Conservation (phyloP, 2,113 vertebrate genomes). For the Sturnus vulgaris region DNA sequence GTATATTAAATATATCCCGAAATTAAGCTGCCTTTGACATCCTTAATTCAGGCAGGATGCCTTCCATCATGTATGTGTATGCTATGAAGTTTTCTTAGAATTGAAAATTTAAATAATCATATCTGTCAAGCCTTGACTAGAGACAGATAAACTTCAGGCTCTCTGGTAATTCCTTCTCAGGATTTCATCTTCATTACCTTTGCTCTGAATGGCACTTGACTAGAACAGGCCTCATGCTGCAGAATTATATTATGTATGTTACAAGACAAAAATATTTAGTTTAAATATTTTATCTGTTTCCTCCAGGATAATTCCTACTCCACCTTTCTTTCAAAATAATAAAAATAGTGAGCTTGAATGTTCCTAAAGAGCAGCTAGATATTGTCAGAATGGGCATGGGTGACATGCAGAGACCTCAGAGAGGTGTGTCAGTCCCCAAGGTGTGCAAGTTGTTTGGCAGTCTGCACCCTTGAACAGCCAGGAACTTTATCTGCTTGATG, state of each 20-base stretch:
- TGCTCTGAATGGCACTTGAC: not conserved
- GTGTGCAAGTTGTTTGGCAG: not conserved
- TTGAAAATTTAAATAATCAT: not conserved
- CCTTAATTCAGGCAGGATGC: not conserved
- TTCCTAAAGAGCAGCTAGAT: not conserved
- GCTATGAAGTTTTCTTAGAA: not conserved
- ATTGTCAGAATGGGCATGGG: not conserved
- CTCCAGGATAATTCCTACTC: not conserved
- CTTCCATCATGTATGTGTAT: not conserved
- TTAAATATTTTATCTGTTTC: not conserved
- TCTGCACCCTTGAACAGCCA: not conserved
- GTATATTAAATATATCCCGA: not conserved
- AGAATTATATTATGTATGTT: not conserved
- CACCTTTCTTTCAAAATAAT: not conserved
- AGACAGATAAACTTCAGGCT: not conserved
- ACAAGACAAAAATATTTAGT: not conserved
- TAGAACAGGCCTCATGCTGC: not conserved
- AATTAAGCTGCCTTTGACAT: not conserved
- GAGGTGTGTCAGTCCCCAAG: not conserved
- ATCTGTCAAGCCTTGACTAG: not conserved
- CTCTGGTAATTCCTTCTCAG: not conserved
- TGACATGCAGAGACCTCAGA: not conserved
- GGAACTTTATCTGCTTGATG: not conserved
- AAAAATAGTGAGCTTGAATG: not conserved
- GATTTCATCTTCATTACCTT: not conserved